Evolutionary conservation across 2,797 vertebrate species (phyloP).

Genomic region (Halcyon chelicuti): DNA sequence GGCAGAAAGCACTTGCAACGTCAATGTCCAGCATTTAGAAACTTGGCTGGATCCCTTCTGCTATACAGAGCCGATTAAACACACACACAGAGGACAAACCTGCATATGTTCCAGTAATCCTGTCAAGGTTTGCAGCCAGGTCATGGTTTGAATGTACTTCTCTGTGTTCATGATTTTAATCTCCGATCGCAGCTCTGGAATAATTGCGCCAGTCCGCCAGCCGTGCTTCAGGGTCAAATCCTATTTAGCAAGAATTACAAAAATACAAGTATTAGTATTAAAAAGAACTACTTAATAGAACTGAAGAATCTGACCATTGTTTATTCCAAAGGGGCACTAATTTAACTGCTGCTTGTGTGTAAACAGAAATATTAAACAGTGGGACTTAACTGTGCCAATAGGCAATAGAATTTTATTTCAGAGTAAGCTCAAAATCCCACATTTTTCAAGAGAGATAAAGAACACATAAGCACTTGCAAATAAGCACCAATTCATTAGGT

Average conservation of each 20-base stretch:
- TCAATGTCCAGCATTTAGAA: neutral
- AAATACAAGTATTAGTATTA: neutral
- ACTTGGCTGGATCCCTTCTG: neutral
- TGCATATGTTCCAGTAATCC: conserved; percentile 96
- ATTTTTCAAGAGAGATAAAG: neutral
- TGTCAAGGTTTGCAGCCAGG: conserved; percentile 95
- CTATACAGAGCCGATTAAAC: neutral
- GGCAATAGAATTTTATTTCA: neutral
- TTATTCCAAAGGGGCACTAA: neutral
- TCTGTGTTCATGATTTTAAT: conserved; percentile 98
- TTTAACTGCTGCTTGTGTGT: neutral
- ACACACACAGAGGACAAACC: conserved; percentile 78
- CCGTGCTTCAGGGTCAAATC: conserved; percentile 97
- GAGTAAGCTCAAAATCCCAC: neutral
- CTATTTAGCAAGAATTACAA: conserved; percentile 74
- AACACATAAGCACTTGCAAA: neutral
- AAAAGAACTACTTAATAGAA: neutral
- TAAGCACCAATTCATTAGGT: neutral
- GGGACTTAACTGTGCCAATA: neutral
- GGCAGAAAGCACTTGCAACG: neutral
- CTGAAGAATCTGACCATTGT: neutral
- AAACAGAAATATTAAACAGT: neutral
- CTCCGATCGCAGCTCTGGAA: conserved; percentile 94
- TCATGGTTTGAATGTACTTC: conserved; percentile 90
- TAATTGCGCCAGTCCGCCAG: conserved; percentile 98